Percentiles rank a stretch among this genome's conserved stretches.
phyloP scores from a whole-genome alignment of 2,797 vertebrate genomes.

The Macropus fuliginosus region DNA sequence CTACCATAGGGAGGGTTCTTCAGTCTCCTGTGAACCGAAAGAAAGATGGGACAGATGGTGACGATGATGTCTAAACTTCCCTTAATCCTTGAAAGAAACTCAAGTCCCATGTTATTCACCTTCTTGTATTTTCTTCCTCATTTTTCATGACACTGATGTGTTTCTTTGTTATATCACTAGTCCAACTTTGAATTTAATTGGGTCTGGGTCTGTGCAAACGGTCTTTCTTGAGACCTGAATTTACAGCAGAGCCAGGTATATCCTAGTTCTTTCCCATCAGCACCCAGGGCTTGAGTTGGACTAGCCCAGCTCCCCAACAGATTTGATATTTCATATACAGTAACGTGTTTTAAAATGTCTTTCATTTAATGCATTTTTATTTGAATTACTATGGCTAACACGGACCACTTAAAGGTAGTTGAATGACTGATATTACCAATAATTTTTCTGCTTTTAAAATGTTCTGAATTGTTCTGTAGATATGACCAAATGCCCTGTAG shows the following conservation, averaged over 20 bases:
- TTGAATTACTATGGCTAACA: background rate
- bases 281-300: background rate
- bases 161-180: background rate
- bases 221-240: background rate
- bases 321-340: background rate
- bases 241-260: background rate
- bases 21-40: background rate
- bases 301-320: background rate
- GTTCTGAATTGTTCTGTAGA: background rate
- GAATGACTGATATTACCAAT: too few relatives aligned
- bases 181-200: background rate
- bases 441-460: background rate
- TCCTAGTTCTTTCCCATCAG: background rate
- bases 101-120: background rate
- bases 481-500: background rate
- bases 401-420: too few relatives aligned
- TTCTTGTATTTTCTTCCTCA: background rate
- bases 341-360: too few relatives aligned
- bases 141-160: background rate
- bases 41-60: background rate
- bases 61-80: background rate
- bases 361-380: background rate
- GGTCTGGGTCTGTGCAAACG: background rate
- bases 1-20: background rate
- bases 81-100: background rate